These are phyloP conservation scores for Aplodontia rufa DNA, from an alignment of 2,113 vertebrate genomes.

Conservation along the genomic window DNA sequence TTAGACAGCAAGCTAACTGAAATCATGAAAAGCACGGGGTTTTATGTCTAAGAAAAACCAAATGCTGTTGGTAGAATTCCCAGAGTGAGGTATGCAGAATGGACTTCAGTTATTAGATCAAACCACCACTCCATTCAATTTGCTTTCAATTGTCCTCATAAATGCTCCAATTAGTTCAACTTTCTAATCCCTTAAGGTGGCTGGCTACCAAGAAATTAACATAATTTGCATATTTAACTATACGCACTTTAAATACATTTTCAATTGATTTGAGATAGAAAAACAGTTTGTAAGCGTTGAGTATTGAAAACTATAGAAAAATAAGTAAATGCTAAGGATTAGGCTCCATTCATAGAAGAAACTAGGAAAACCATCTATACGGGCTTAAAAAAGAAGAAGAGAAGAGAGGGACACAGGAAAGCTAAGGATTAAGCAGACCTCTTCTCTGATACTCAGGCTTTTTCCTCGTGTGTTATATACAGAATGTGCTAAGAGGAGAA, in stretches of 20 bases:
- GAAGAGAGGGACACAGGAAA: neutral
- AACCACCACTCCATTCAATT: conserved; percentile 13
- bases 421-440: neutral
- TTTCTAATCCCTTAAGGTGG: conserved; percentile 45
- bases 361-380: neutral
- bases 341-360: neutral
- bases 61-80: conserved; percentile 44
- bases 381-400: neutral
- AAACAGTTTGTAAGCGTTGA: neutral
- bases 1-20: conserved; percentile 27
- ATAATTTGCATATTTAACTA: conserved; percentile 59
- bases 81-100: conserved; percentile 27
- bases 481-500: neutral
- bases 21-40: neutral
- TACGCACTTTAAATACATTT: conserved; percentile 28
- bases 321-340: conserved; percentile 6
- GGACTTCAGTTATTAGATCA: conserved; percentile 21
- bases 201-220: conserved; percentile 13
- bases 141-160: neutral
- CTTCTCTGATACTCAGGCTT: neutral
- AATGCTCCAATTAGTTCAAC: conserved; percentile 52
- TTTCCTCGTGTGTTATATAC: neutral
- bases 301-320: neutral
- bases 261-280: conserved; percentile 19
- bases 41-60: conserved; percentile 33